Conservation (phyloP, 2,797 vertebrate species). For the Siniperca undulata region DNA sequence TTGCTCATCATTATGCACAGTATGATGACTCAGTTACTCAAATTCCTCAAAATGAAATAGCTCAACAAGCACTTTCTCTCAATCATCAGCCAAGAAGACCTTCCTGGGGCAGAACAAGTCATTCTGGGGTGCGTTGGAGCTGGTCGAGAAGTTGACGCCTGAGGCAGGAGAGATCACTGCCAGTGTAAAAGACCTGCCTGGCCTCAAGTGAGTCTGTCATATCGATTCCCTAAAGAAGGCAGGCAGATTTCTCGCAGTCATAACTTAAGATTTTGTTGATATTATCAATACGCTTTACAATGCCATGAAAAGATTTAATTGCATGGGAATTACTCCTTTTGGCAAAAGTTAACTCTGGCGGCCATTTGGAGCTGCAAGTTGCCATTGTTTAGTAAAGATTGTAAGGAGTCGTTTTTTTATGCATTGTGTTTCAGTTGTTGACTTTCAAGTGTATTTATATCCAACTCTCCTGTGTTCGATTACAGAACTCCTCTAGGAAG, state of each 20-base stretch:
- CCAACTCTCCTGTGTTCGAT: constrained; percentile 4
- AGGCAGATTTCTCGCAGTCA: neutral
- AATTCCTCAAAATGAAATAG: neutral
- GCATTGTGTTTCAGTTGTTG: neutral
- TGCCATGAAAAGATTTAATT: neutral
- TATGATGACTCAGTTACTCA: neutral
- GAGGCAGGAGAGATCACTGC: constrained; percentile 98
- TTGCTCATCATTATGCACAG: neutral
- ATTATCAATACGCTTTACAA: neutral
- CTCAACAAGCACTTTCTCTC: neutral
- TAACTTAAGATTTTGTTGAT: neutral
- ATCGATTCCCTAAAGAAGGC: neutral
- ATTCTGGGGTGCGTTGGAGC: constrained; percentile 97
- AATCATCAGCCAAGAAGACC: constrained; percentile 93
- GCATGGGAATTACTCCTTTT: neutral
- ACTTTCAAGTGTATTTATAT: neutral
- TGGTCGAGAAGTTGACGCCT: constrained; percentile 98
- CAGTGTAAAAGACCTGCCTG: constrained; percentile 98
- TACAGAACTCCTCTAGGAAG: constrained; percentile 94
- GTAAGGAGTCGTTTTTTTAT: neutral
- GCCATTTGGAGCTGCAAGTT: neutral
- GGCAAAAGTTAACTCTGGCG: neutral
- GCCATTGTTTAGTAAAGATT: neutral
- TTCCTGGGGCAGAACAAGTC: constrained; percentile 99
- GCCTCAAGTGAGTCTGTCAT: constrained; percentile 90